A percentile compares a stretch with the other conserved stretches of the same genome.
Evolutionary conservation across 2,888 invertebrate species (phyloP).

Genomic region (Cheilosia grossa): DNA sequence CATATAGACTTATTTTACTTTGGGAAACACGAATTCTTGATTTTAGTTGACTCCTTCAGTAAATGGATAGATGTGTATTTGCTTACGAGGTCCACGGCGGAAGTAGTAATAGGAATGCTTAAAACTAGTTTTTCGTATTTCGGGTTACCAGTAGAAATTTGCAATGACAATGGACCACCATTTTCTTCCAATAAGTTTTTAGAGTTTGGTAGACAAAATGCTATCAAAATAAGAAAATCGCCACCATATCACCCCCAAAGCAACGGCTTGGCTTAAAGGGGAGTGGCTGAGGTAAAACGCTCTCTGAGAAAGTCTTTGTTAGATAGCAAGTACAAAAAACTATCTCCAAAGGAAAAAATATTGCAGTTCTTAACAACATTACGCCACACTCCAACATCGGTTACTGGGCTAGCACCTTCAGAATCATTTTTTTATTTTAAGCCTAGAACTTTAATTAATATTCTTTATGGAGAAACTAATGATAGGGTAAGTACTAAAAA

Average conservation of each 20-base stretch:
- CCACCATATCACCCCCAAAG: too few relatives aligned
- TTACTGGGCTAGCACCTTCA: slow-evolving; percentile 15
- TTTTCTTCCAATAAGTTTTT: slow-evolving; percentile 38
- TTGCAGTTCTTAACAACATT: slow-evolving; percentile 17
- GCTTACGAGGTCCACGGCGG: slow-evolving; percentile 28
- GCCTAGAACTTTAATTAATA: slow-evolving; percentile 21
- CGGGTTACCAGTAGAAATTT: slow-evolving; percentile 44
- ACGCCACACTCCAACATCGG: slow-evolving; percentile 38
- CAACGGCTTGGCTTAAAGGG: not conserved
- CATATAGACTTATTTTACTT: slow-evolving; percentile 38
- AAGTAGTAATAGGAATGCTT: slow-evolving; percentile 29
- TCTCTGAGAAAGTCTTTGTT: slow-evolving; percentile 38
- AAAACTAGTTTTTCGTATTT: slow-evolving; percentile 28
- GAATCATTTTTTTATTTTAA: slow-evolving; percentile 46
- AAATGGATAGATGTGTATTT: slow-evolving; percentile 44
- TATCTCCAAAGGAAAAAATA: slow-evolving; percentile 20
- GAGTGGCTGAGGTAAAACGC: slow-evolving; percentile 17
- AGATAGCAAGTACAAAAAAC: slow-evolving; percentile 2
- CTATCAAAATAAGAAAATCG: not conserved
- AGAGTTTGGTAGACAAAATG: slow-evolving; percentile 18
- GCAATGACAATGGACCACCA: slow-evolving; percentile 54
- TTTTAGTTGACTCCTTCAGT: slow-evolving; percentile 32
- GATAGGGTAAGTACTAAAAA: not conserved
- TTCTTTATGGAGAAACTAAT: not conserved
- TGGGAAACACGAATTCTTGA: slow-evolving; percentile 7